Evolutionary conservation across 2,888 invertebrate genomes (phyloP).

Genomic region (Drosophila algonquin): DNA sequence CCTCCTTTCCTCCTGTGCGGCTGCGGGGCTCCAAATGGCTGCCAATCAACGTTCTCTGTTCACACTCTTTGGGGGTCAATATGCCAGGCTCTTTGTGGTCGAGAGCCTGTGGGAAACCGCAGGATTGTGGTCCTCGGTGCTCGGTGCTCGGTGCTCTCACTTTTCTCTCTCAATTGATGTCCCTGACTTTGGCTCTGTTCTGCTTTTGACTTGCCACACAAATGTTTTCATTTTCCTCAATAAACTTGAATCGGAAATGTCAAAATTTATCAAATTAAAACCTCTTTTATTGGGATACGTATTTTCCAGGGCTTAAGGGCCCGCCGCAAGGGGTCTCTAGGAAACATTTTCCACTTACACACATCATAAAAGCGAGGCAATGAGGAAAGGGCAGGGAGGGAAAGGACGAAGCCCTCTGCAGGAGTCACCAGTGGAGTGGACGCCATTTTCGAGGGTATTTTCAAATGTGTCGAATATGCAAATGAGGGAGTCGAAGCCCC

Average conservation of each 20-base stretch:
- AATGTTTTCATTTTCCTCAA: constrained; percentile 60
- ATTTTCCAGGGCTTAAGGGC: constrained; percentile 44
- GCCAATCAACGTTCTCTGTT: constrained; percentile 64
- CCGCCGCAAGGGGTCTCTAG: constrained; percentile 5
- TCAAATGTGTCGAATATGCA: constrained; percentile 69
- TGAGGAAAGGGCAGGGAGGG: neutral
- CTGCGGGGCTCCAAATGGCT: constrained; percentile 1
- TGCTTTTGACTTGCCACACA: constrained; percentile 38
- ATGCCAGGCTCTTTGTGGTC: constrained; percentile 52
- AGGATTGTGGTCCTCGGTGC: constrained; percentile 29
- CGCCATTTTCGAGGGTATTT: constrained; percentile 29
- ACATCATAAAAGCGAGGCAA: constrained; percentile 44
- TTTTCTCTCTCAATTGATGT: neutral
- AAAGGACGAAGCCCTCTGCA: neutral
- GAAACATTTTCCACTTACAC: constrained; percentile 9
- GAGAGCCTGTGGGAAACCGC: constrained; percentile 27
- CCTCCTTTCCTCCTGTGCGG: too few species aligned
- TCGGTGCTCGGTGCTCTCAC: constrained; percentile 25
- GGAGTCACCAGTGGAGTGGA: neutral
- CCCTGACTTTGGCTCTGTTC: constrained; percentile 13
- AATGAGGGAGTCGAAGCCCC: constrained; percentile 54
- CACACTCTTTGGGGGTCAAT: constrained; percentile 52
- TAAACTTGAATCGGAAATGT: neutral
- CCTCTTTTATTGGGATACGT: constrained; percentile 5
- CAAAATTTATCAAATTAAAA: constrained; percentile 58